Base-by-base conservation (phyloP, 2,797 vertebrate genomes). In the Alosa sapidissima region DNA sequence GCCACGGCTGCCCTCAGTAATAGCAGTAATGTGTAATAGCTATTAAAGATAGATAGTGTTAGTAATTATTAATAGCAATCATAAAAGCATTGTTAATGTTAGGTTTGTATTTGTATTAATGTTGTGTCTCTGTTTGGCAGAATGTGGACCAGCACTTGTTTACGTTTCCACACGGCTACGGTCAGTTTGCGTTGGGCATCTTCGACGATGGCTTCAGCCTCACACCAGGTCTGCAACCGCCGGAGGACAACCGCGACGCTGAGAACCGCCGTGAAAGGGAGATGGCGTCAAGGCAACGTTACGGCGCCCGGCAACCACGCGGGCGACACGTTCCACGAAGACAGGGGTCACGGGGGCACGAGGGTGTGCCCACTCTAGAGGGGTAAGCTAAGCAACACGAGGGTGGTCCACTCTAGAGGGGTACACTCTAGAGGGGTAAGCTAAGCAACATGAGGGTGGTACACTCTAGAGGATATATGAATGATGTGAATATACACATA, bases 151-250 rank as follows among this genome's bases (percentile, higher is more conserved):
- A 97, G 89, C 96, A 97, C 89, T 92, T 98, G 78, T 97, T 99
- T 93, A 95, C 97, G 41, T 95, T 99, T 92, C 97, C 97, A 0
- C 96, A 97, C 82, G 97, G 97, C 82, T 98, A 97, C 0, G 97
- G 97, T 33, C 97, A 98, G 11, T 97, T 99, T 10, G 95, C 97
- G 48, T 95, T 99, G 0, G 97, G 97, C 54, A 97, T 99, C 91
- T 98, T 99, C 2, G 97, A 98, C 14, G 97, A 99, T 89, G 96
- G 94, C 93, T 97, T 99, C 2, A 98, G 98, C 91, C 95, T 98
- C 0, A 94, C 96, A 83, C 89, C 96, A 0, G 95, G 95, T 5
- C 90, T 93, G 0, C 62, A 65, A 8, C 94, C 95, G 47, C 48
- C 94, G 0, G 98, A 98, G 16, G 97, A 99, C 88, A 95, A 95